Evolutionary conservation across 2,113 vertebrate genomes (phyloP).

Genomic region (Eonycteris spelaea): DNA sequence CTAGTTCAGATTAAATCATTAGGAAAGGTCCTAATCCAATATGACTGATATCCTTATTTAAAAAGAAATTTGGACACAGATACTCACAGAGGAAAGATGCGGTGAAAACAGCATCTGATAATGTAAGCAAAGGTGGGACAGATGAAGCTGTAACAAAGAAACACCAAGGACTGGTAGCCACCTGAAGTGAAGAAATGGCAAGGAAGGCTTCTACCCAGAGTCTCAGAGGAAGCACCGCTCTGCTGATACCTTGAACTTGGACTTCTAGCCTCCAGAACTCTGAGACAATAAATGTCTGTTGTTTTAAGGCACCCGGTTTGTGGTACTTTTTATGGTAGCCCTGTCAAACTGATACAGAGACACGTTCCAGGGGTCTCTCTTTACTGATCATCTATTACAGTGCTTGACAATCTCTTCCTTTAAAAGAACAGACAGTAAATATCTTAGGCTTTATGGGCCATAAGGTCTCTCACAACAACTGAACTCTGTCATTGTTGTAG

Average conservation of each 20-base stretch:
- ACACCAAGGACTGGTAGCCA: too few relatives aligned
- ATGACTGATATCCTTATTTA: neutral
- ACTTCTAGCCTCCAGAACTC: neutral
- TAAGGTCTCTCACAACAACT: neutral
- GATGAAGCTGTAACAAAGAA: neutral
- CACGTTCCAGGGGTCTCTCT: neutral
- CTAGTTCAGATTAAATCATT: neutral
- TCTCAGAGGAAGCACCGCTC: neutral
- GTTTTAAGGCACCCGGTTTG: neutral
- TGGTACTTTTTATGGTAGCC: neutral
- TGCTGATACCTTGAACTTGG: neutral
- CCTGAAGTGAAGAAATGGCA: neutral
- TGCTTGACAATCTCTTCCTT: neutral
- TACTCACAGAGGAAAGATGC: neutral
- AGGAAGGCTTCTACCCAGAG: neutral
- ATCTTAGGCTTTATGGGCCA: neutral
- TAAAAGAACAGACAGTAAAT: neutral
- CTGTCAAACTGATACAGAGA: neutral
- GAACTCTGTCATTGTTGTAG: neutral
- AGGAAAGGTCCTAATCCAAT: neutral
- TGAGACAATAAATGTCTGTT: neutral
- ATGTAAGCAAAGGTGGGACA: neutral
- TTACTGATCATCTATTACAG: neutral
- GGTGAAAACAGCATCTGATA: neutral
- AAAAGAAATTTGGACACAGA: neutral